These are phyloP conservation scores for Melanotaenia parkinsoni DNA, from an alignment of 2,797 vertebrate species.

Conservation along the genomic window DNA sequence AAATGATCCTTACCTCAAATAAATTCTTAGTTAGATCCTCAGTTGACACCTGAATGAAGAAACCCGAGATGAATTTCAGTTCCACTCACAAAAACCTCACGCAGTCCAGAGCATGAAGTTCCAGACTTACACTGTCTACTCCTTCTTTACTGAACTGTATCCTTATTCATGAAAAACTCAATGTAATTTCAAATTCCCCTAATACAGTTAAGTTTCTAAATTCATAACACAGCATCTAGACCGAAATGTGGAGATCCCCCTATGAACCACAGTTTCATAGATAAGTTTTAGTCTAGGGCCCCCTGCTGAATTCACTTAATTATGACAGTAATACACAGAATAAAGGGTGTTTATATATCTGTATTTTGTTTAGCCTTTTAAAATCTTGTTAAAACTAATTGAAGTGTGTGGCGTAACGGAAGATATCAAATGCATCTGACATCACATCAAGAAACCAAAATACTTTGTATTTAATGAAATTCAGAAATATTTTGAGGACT, in stretches of 20 bases:
- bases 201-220: background rate
- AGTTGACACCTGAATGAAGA: slow-evolving; percentile 51
- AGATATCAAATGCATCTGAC: background rate
- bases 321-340: background rate
- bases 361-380: background rate
- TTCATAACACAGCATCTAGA: background rate
- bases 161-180: background rate
- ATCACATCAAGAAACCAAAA: no score
- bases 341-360: background rate
- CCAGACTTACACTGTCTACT: background rate
- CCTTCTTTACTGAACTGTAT: background rate
- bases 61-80: background rate
- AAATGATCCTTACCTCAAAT: slow-evolving; percentile 56
- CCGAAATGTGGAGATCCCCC: background rate
- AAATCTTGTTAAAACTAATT: background rate
- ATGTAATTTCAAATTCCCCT: no score
- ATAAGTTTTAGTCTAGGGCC: background rate
- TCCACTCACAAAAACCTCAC: background rate
- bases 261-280: background rate
- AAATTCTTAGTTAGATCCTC: slow-evolving; percentile 33
- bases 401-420: no score
- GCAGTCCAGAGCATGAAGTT: background rate
- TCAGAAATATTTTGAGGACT: no score
- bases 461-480: no score
- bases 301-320: slow-evolving; percentile 4